phyloP scores from a whole-genome alignment of 2,113 vertebrate species.

The Todiramphus saurophagus region DNA sequence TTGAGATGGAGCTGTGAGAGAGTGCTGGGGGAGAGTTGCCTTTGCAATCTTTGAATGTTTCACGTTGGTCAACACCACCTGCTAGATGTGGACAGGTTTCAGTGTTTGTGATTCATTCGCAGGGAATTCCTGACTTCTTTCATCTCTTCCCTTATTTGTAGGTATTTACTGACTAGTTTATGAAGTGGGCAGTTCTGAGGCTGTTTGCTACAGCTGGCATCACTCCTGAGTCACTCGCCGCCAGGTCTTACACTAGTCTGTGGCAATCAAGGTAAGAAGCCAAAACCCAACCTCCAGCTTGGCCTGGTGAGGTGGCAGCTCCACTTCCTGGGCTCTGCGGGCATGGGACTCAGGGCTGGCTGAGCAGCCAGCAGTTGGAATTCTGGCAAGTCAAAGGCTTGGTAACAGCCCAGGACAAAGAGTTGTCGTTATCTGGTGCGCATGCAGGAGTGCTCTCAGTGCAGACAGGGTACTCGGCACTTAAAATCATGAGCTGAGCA shows the following conservation, averaged over 20 bases:
- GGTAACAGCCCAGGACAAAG: not conserved
- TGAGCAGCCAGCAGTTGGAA: not conserved
- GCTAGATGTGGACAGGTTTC: not conserved
- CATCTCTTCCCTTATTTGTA: conserved; percentile 7
- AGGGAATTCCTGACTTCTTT: conserved; percentile 5
- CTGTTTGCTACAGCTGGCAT: not conserved
- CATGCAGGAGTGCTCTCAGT: not conserved
- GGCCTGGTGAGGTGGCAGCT: not conserved
- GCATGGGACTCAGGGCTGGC: not conserved
- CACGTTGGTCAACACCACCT: not conserved
- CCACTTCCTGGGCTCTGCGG: accelerated
- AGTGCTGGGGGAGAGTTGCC: not conserved
- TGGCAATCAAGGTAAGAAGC: not conserved
- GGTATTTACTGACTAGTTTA: not conserved
- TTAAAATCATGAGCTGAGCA: not conserved
- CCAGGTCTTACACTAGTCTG: not conserved
- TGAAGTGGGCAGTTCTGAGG: not conserved
- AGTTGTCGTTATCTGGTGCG: not conserved
- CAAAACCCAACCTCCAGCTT: not conserved
- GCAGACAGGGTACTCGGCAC: not conserved
- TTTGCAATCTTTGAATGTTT: not conserved
- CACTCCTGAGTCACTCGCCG: not conserved
- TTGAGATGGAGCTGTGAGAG: not conserved
- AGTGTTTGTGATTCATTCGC: not conserved
- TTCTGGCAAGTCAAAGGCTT: not conserved